A percentile compares a stretch with the other conserved stretches of the same genome.
Conservation (phyloP, 2,888 invertebrate genomes). For the Syrista parreyssii region DNA sequence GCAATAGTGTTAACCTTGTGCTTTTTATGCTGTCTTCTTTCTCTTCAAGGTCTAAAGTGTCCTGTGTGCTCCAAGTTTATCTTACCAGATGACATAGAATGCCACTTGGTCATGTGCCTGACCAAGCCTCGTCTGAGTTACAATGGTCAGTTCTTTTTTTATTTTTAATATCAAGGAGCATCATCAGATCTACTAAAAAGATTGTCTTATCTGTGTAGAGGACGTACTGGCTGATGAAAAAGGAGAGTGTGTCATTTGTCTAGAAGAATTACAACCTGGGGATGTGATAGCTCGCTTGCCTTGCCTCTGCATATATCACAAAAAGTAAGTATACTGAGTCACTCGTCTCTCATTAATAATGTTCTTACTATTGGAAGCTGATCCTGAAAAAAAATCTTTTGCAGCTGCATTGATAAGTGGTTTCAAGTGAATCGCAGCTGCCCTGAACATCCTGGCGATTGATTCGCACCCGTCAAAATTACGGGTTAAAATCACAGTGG, state of each 20-base stretch:
- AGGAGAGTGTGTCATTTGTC: slow-evolving; percentile 98
- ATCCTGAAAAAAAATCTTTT: slow-evolving; percentile 55
- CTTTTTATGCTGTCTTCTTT: slow-evolving; percentile 32
- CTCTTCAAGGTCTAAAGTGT: slow-evolving; percentile 94
- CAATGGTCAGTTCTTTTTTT: slow-evolving; percentile 81
- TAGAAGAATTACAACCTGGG: slow-evolving; percentile 95
- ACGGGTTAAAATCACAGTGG: slow-evolving; percentile 35
- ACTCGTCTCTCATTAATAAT: background rate
- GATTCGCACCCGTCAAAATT: slow-evolving; percentile 54
- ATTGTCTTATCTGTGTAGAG: slow-evolving; percentile 76
- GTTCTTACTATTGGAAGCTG: background rate
- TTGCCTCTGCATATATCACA: slow-evolving; percentile 99
- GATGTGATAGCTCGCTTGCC: slow-evolving; percentile 98
- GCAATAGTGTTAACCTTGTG: background rate
- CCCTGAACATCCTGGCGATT: slow-evolving; percentile 98
- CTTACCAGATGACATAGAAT: slow-evolving; percentile 98
- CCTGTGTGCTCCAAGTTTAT: slow-evolving; percentile 99
- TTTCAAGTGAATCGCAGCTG: slow-evolving; percentile 99
- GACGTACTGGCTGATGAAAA: slow-evolving; percentile 95
- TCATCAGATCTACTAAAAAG: background rate
- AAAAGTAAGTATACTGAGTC: slow-evolving; percentile 75
- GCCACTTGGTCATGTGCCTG: slow-evolving; percentile 99
- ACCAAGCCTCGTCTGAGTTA: slow-evolving; percentile 98
- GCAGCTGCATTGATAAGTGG: slow-evolving; percentile 99
- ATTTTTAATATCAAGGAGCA: background rate